Conservation (phyloP, 2,888 invertebrate genomes). For the Oscheius sp. region DNA sequence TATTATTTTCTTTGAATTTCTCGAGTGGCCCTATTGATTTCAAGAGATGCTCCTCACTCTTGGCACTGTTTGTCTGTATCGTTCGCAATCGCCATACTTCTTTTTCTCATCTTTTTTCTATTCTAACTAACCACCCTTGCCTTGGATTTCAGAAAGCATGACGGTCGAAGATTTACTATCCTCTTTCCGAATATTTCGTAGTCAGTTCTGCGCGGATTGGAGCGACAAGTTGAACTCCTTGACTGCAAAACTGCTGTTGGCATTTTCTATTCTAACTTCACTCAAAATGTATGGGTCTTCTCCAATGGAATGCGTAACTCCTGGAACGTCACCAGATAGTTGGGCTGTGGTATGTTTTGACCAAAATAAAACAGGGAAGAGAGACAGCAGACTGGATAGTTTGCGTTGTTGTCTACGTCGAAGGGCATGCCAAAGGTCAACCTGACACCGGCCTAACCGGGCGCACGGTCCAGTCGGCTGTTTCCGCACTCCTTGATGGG, state of each 20-base stretch:
- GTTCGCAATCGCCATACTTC: constrained; percentile 6
- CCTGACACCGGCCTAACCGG: neutral
- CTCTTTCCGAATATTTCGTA: constrained; percentile 27
- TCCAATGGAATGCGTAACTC: constrained; percentile 56
- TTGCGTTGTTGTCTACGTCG: constrained; percentile 5
- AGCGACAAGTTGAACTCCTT: constrained; percentile 48
- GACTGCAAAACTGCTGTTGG: constrained; percentile 54
- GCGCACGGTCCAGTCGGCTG: neutral
- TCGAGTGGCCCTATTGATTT: constrained; percentile 24
- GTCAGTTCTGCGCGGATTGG: constrained; percentile 35
- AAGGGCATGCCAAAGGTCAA: constrained; percentile 24
- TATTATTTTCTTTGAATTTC: neutral
- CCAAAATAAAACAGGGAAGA: neutral
- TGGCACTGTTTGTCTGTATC: constrained; percentile 29
- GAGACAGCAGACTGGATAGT: neutral
- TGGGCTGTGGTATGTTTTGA: constrained; percentile 41
- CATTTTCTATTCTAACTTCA: constrained; percentile 41
- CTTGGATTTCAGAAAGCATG: too few species aligned
- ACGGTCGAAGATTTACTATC: constrained; percentile 20
- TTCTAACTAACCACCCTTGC: neutral
- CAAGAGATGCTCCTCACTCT: constrained; percentile 20
- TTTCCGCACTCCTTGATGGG: constrained; percentile 13
- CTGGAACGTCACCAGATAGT: constrained; percentile 49
- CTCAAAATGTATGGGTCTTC: constrained; percentile 44
- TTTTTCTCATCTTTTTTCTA: neutral